A percentile compares a stretch with the other conserved stretches of the same genome.
These are phyloP conservation scores for Cydia splendana DNA, from an alignment of 1,140 invertebrate species.

Conservation along the genomic window DNA sequence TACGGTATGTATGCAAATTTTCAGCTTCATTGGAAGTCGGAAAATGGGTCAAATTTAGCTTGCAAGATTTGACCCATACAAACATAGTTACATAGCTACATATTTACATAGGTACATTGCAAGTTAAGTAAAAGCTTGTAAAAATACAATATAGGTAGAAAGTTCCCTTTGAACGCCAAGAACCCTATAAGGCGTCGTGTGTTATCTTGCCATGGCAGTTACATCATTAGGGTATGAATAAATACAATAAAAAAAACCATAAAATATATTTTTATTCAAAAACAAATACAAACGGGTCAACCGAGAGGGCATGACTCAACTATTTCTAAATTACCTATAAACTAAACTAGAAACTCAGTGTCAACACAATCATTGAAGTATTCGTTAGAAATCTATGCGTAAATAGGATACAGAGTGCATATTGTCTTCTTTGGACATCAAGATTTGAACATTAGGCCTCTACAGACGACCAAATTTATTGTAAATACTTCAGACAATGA, in stretches of 20 bases:
- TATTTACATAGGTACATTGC: too few relatives aligned
- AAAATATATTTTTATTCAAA: slow-evolving; percentile 63
- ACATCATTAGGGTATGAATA: neutral
- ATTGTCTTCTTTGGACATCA: slow-evolving; percentile 57
- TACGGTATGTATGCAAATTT: too few relatives aligned
- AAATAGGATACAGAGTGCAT: slow-evolving; percentile 54
- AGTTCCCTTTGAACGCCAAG: too few relatives aligned
- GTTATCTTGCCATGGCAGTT: too few relatives aligned
- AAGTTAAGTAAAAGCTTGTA: too few relatives aligned
- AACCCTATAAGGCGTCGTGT: too few relatives aligned
- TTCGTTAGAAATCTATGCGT: slow-evolving; percentile 40
- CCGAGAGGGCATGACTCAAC: neutral
- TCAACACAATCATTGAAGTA: slow-evolving; percentile 7
- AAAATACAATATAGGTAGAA: too few relatives aligned
- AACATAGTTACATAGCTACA: too few relatives aligned
- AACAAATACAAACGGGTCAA: slow-evolving; percentile 42
- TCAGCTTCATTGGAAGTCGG: too few relatives aligned
- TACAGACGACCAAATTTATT: neutral
- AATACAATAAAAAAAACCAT: slow-evolving; percentile 41
- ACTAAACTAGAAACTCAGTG: slow-evolving; percentile 15
- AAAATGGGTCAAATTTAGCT: too few relatives aligned
- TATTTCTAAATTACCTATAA: slow-evolving; percentile 17
- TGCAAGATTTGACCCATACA: too few relatives aligned
- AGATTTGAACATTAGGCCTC: slow-evolving; percentile 13
- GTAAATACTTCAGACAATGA: neutral